Evolutionary conservation across 2,888 invertebrate genomes (phyloP), one percentile per base, ranked within the genome.

Genomic region (Unio pictorum): DNA sequence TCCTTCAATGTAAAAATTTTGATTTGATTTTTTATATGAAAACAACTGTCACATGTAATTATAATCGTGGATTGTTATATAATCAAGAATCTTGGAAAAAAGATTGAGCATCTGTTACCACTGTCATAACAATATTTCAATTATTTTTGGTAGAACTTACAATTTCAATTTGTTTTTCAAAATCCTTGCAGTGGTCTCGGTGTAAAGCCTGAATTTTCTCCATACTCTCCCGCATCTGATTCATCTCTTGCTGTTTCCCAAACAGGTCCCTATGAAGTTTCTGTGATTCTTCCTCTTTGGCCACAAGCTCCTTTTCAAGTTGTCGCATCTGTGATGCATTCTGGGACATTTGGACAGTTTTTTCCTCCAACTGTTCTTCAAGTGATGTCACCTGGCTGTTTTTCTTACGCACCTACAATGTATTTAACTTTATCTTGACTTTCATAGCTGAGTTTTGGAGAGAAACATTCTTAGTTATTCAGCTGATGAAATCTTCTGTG

Each of bases 111-210:
- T 11, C 11, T 45, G 45, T 15, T 11, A 45, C 3, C 45, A 11
- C 15, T 45, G 15, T 45, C 45, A 45, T 45, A 45, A 45, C 15
- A 11, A 11, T 45, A 45, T 45, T 45, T 45, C 45, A 34, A 26
- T 58, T 26, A 2, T 23, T 58, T 1, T 45, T 1, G 11, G 11
- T 54, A 34, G 26, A 57, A 74, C 81, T 78, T 76, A 87, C 87
- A 60, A 81, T 81, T 55, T 86, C 86, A 66, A 86, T 82, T 73
- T 86, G 84, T 71, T 82, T 81, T 72, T 86, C 82, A 66, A 81
- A 83, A 54, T 87, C 85, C 45, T 71, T 67, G 72, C 84, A 84
- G 74, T 85, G 86, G 34, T 85, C 82, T 23, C 73, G 70, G 65
- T 86, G 84, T 55, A 83, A 66, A 34, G 81, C 73, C 69, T 83